Percentiles rank a stretch among this genome's conserved stretches.
phyloP scores from a whole-genome alignment of 2,888 invertebrate genomes.

The Zaprionus obscuricornis region DNA sequence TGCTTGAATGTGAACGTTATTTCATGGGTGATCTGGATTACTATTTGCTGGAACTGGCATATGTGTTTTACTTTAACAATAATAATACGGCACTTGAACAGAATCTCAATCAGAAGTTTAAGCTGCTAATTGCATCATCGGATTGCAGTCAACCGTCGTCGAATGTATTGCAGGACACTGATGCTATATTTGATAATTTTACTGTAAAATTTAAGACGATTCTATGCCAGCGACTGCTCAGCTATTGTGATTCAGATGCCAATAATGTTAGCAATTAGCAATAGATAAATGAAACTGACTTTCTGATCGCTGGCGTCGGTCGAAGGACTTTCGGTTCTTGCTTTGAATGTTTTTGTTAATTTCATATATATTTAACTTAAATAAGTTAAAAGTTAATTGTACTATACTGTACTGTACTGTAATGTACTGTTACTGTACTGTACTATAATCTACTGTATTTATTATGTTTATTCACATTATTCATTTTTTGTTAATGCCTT shows the following conservation, averaged over 20 bases:
- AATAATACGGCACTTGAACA: conserved; percentile 81
- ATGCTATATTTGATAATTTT: conserved; percentile 82
- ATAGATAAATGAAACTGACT: conserved; percentile 24
- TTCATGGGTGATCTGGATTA: conserved; percentile 83
- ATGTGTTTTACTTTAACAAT: conserved; percentile 83
- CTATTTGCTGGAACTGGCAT: conserved; percentile 82
- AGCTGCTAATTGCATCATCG: conserved; percentile 73
- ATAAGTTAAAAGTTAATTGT: conserved; percentile 42
- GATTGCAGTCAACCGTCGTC: conserved; percentile 56
- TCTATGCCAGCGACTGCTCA: conserved; percentile 82
- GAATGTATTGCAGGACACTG: conserved; percentile 78
- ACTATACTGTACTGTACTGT: no score
- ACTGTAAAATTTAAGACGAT: conserved; percentile 83
- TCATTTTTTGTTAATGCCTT: conserved; percentile 43
- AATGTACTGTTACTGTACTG: no score
- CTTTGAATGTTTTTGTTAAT: conserved; percentile 37
- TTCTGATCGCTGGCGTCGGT: conserved; percentile 1
- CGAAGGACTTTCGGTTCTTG: conserved; percentile 30
- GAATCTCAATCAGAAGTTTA: conserved; percentile 82
- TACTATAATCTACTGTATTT: no score
- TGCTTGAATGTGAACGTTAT: conserved; percentile 82
- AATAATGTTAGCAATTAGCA: conserved; percentile 68
- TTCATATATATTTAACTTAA: conserved; percentile 23
- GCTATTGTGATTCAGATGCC: conserved; percentile 71
- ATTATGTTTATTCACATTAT: conserved; percentile 18